Base-by-base conservation (phyloP, 2,797 vertebrate species). In the Pampus argenteus region DNA sequence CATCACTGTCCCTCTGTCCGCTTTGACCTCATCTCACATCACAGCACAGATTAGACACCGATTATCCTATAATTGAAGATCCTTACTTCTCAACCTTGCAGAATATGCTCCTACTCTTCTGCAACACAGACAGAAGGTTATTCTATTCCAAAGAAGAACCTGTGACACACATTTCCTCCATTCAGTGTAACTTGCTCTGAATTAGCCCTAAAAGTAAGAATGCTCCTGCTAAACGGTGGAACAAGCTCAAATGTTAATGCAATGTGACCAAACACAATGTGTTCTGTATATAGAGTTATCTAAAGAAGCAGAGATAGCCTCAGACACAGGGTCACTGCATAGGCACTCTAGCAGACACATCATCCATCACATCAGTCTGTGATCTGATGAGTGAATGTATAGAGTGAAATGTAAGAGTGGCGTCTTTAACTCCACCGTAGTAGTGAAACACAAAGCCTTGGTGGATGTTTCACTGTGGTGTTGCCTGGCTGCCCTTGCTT, bases 1-100 rank as follows among this genome's bases (percentile, higher is more conserved):
- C 90, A 94, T 94, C 91, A 93, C 90, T 90, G 87, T 93, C 89
- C 86, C 79, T 66, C 88, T 60, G 92, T 92, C 93, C 90, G 91
- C 92, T 92, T 91, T 87, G 93, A 92, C 93, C 93, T 92, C 90
- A 92, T 93, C 89, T 85, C 92, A 91, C 90, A 88, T 91, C 92
- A 77, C 87, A 82, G 90, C 86, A 79, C 90, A 90, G 90, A 93
- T 93, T 92, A 93, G 89, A 90, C 86, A 88, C 80, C 87, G 90
- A 93, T 93, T 94, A 93, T 86, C 86, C 75, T 75, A 88, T 93
- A 94, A 94, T 93, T 93, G 91, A 93, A 79, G 91, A 90, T 88
- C 89, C 86, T 87, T 88, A 77, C 87, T 89, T 85, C 81, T 88
- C 90, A 92, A 91, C 91, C 91, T 92, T 93, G 90, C 78, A 85